Conservation (phyloP, 2,888 invertebrate species). For the Diadegma fenestrale region DNA sequence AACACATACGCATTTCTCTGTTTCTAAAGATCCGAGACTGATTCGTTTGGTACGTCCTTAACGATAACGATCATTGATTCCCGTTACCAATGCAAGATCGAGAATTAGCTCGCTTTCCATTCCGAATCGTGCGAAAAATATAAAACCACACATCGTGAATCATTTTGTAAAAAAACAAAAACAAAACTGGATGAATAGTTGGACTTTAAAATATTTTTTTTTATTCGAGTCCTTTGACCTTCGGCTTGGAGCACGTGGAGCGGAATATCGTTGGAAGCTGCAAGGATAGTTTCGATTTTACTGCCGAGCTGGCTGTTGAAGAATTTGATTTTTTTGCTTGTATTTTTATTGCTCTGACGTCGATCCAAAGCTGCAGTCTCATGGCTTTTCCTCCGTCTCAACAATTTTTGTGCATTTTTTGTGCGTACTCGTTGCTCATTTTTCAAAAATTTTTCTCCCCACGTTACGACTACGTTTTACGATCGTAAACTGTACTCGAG, state of each 20-base stretch:
- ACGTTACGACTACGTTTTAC: conserved; percentile 11
- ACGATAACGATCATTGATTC: conserved; percentile 38
- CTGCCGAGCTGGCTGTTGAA: conserved; percentile 6
- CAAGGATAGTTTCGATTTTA: conserved; percentile 23
- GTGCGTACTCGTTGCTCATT: not conserved
- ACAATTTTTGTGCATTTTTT: conserved; percentile 46
- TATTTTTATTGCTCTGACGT: conserved; percentile 1
- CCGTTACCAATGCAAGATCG: conserved; percentile 26
- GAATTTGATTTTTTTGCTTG: not conserved
- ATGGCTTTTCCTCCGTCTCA: not conserved
- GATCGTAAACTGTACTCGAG: not conserved
- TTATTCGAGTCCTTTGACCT: not conserved
- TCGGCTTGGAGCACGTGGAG: not conserved
- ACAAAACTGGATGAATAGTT: not conserved
- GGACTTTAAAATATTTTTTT: not conserved
- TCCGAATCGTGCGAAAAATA: not conserved
- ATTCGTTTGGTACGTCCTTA: conserved; percentile 29
- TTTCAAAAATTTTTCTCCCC: not conserved
- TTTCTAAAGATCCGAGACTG: conserved; percentile 39
- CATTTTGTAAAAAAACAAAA: not conserved
- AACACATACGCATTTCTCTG: not conserved
- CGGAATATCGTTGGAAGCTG: not conserved
- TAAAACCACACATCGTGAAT: not conserved
- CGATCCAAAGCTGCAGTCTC: conserved; percentile 11
- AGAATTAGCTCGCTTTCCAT: conserved; percentile 24